A percentile compares a stretch with the other conserved stretches of the same genome.
Evolutionary conservation across 2,113 vertebrate species (phyloP).

Genomic region (Anser cygnoides): DNA sequence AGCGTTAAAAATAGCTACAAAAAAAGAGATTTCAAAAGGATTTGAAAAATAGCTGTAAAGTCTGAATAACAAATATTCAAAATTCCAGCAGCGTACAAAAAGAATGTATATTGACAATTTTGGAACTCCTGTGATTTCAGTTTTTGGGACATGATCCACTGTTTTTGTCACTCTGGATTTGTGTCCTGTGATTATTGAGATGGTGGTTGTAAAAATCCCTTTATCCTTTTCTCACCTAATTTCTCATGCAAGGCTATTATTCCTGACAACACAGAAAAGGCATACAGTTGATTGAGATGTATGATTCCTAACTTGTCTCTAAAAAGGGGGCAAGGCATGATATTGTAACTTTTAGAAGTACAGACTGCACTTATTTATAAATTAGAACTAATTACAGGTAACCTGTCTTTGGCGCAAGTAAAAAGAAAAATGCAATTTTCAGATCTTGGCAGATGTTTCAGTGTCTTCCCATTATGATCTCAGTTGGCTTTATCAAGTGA

Average conservation of each 20-base stretch:
- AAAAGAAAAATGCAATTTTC: slow-evolving; percentile 56
- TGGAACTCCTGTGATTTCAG: neutral
- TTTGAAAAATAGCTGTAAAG: neutral
- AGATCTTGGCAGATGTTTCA: slow-evolving; percentile 63
- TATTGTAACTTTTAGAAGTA: slow-evolving; percentile 68
- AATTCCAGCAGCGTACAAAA: neutral
- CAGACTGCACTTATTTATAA: slow-evolving; percentile 75
- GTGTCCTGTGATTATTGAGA: neutral
- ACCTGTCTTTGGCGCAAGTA: slow-evolving; percentile 68
- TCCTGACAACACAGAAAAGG: neutral
- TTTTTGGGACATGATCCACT: neutral
- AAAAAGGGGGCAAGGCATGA: slow-evolving; percentile 51
- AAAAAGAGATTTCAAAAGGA: neutral
- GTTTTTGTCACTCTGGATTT: neutral
- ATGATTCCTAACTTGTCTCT: slow-evolving; percentile 33
- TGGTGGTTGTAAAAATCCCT: neutral
- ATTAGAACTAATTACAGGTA: slow-evolving; percentile 80
- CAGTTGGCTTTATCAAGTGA: slow-evolving; percentile 74
- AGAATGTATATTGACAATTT: neutral
- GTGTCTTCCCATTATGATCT: slow-evolving; percentile 73
- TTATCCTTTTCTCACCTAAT: neutral
- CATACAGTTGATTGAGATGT: slow-evolving; percentile 17
- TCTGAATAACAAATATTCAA: neutral
- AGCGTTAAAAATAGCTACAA: neutral
- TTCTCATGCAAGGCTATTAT: slow-evolving; percentile 7